phyloP scores from a whole-genome alignment of 2,888 invertebrate genomes.

The Diarsia brunnea region DNA sequence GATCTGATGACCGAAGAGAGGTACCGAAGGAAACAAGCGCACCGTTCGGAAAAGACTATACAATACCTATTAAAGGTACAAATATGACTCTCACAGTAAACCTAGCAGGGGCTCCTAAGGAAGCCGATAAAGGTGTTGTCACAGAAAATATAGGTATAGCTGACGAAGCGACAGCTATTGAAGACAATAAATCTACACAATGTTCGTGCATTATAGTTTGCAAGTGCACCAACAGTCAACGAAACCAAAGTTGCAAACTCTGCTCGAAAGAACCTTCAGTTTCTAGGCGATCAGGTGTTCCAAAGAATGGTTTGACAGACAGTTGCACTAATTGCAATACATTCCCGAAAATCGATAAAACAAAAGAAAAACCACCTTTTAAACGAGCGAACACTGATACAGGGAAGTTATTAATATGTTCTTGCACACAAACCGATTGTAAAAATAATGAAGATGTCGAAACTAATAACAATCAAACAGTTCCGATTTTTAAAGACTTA shows the following conservation, averaged over 20 bases:
- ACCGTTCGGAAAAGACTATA: conserved; percentile 67
- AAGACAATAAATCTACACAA: conserved; percentile 81
- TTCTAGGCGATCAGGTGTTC: conserved; percentile 25
- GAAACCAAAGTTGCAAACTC: conserved; percentile 27
- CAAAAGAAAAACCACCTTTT: conserved; percentile 72
- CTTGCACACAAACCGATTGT: conserved; percentile 59
- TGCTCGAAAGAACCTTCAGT: not conserved
- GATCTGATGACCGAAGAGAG: not conserved
- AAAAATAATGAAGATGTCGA: conserved; percentile 5
- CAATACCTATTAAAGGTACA: conserved; percentile 85
- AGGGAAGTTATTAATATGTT: conserved; percentile 31
- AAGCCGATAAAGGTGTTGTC: conserved; percentile 66
- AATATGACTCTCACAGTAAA: conserved; percentile 84
- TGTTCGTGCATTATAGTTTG: conserved; percentile 59
- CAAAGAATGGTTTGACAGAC: conserved; percentile 11
- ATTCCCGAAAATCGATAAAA: conserved; percentile 73
- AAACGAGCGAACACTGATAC: conserved; percentile 78
- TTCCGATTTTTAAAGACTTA: not conserved
- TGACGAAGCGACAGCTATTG: conserved; percentile 76
- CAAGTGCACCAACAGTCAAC: conserved; percentile 6
- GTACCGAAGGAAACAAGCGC: not conserved
- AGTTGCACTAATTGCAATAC: conserved; percentile 69
- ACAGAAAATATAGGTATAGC: conserved; percentile 68
- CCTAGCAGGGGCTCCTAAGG: conserved; percentile 66
- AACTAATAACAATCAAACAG: conserved; percentile 17